A percentile compares a stretch with the other conserved stretches of the same genome.
Conservation (phyloP, 37 sponge, comb jelly and placozoan genomes). For the Oscarella lobularis region DNA sequence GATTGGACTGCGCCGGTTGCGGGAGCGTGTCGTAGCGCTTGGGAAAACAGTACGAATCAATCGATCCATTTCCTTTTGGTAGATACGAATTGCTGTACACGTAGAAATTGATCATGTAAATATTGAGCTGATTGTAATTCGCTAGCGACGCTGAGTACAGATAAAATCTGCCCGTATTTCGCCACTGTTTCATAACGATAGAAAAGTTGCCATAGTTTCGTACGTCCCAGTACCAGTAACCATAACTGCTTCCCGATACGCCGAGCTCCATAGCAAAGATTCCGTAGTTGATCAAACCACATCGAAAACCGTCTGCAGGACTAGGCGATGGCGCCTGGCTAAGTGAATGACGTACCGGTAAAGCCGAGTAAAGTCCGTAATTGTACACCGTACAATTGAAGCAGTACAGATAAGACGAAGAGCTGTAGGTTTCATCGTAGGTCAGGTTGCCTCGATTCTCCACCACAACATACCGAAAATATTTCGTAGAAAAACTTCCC, state of each 20-base stretch:
- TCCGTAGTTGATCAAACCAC: slow-evolving; percentile 1
- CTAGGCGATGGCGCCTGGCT: not conserved
- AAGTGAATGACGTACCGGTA: not conserved
- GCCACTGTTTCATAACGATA: not conserved
- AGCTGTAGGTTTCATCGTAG: not conserved
- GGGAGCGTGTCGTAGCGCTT: not conserved
- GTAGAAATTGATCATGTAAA: not conserved
- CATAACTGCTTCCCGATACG: too few relatives aligned
- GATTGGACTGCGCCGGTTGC: not conserved
- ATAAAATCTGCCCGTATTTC: not conserved
- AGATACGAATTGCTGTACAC: not conserved
- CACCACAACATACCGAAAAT: not conserved
- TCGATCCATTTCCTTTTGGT: not conserved
- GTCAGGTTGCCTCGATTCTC: not conserved
- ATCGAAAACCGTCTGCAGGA: not conserved
- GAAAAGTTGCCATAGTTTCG: not conserved
- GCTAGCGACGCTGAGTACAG: not conserved
- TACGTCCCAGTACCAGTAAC: slow-evolving; percentile 2
- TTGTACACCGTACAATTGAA: not conserved
- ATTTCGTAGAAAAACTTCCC: not conserved
- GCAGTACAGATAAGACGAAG: not conserved
- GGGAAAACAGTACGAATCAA: not conserved
- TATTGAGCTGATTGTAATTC: not conserved
- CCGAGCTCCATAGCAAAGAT: not conserved
- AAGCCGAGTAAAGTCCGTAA: not conserved